A percentile compares a stretch with the other conserved stretches of the same genome.
phyloP scores from a whole-genome alignment of 2,113 vertebrate species.

The Thunnus thynnus region DNA sequence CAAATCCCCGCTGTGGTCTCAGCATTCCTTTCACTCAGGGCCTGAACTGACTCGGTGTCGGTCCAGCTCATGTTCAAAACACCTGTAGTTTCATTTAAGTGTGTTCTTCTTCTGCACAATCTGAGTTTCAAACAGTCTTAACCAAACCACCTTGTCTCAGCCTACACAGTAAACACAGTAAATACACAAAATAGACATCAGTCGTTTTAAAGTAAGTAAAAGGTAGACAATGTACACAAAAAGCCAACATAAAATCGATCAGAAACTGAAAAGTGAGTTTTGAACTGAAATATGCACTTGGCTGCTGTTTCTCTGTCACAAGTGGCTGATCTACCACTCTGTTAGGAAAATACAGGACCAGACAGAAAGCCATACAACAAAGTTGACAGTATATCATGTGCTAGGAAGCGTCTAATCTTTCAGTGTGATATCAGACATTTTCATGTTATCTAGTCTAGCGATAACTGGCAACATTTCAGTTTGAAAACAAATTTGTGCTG shows the following conservation, averaged over 20 bases:
- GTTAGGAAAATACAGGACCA: too few species aligned
- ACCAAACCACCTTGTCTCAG: not conserved
- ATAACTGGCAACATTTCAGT: not conserved
- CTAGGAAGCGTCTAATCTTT: not conserved
- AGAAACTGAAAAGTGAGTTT: not conserved
- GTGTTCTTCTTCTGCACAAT: not conserved
- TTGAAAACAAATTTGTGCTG: not conserved
- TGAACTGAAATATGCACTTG: not conserved
- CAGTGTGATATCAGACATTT: not conserved
- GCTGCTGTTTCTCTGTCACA: not conserved
- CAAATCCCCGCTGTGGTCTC: constrained; percentile 43
- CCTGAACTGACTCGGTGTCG: not conserved
- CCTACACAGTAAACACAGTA: not conserved
- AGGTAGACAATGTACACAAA: not conserved
- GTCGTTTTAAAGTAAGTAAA: not conserved
- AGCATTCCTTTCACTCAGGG: constrained; percentile 19
- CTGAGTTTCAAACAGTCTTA: not conserved
- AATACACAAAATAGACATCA: not conserved
- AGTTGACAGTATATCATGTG: not conserved
- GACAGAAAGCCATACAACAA: too few species aligned
- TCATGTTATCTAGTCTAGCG: not conserved
- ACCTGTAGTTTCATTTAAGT: not conserved
- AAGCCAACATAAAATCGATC: not conserved
- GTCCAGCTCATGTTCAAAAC: not conserved
- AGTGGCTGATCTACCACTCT: not conserved